Percentiles rank a stretch among this genome's conserved stretches.
phyloP scores from a whole-genome alignment of 2,113 vertebrate species.

The Aplodontia rufa region DNA sequence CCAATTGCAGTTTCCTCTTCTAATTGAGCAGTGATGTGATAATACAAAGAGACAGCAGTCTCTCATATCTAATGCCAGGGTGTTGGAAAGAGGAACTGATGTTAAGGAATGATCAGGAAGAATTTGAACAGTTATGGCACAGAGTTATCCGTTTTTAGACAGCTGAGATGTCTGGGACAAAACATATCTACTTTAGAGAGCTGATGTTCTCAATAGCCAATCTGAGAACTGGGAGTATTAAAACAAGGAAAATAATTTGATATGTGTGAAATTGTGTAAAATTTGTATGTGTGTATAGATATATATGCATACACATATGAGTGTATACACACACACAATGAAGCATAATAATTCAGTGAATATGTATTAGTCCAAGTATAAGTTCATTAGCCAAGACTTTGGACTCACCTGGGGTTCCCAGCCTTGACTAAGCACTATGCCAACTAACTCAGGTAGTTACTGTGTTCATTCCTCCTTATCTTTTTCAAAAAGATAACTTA shows the following conservation, averaged over 20 bases:
- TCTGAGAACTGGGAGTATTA: not conserved
- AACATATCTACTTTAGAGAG: not conserved
- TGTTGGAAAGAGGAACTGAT: not conserved
- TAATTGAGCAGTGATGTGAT: not conserved
- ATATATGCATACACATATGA: not conserved
- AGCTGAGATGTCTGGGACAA: too few species aligned
- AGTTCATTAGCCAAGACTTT: not conserved
- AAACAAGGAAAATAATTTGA: not conserved
- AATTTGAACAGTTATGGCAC: not conserved
- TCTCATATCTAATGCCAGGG: not conserved
- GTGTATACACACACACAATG: not conserved
- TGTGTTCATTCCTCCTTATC: not conserved
- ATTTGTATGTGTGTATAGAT: not conserved
- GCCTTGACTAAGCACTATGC: not conserved
- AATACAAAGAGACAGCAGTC: not conserved
- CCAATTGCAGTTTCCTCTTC: not conserved
- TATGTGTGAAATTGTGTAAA: not conserved
- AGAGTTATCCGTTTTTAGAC: not conserved
- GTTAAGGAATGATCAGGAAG: not conserved
- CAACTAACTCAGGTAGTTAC: not conserved
- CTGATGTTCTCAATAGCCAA: not conserved
- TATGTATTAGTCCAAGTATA: not conserved
- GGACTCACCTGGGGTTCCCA: not conserved
- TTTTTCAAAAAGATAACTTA: not conserved
- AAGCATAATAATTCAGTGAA: not conserved